Base-by-base conservation (phyloP, 2,888 invertebrate species). In the Parnassius apollo region DNA sequence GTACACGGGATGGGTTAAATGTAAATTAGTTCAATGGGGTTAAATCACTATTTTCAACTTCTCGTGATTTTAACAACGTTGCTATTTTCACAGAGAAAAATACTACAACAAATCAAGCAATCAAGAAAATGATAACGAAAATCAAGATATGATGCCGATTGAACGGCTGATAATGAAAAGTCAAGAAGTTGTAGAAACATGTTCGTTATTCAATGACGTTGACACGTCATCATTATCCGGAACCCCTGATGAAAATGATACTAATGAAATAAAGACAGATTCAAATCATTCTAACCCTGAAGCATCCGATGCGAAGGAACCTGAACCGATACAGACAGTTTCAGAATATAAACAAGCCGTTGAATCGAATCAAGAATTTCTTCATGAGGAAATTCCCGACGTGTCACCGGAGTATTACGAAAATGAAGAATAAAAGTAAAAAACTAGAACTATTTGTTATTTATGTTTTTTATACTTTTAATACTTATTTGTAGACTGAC, bases 1-100 rank as follows among this genome's bases (percentile, higher is more conserved):
- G 18, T 18, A 18, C 18, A 18, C 18, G 18, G 18, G 18, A 18
- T 18, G 1, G 18, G 18, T 18, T 18, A 18, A 18, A 18, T 18
- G 18, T 18, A 18, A 18, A 18, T 18, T 18, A 18, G 18, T 18
- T 18, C 18, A 18, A 18, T 18, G 18, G 18, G 18, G 18, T 18
- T 18, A 18, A 18, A 18, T 35, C 7, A 25, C 25, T 4, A 3
- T 25, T 7, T 25, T 2, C 25, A 25, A 46, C n/a, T 46, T 7
- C n/a, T 7, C 2, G 52, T 49, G 22, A 35, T 53, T 25, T 54
- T 18, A 4, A 35, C 35, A 35, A 35, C 35, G 35, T 35, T 35
- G 35, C 46, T 59, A 53, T 59, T 52, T 61, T 67, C 65, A 18
- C 66, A 71, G 71, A 55, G 69, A 68, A 42, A 65, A 65, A 35